A percentile compares a stretch with the other conserved stretches of the same genome.
phyloP scores from a whole-genome alignment of 2,888 invertebrate species.

The Nudaria mundana region DNA sequence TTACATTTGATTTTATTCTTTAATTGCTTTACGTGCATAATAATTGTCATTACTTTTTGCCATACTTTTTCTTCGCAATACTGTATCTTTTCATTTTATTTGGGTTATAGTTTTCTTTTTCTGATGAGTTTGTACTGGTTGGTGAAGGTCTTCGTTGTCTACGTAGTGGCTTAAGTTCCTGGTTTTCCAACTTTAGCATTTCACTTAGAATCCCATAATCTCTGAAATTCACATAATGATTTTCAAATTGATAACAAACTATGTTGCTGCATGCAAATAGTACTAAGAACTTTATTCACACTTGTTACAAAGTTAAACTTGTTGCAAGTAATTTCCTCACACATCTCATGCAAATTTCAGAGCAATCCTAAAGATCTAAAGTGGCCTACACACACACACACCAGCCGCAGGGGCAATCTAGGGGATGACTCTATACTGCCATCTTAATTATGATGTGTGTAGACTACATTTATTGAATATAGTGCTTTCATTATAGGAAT shows the following conservation, averaged over 20 bases:
- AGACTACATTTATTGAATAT: no score
- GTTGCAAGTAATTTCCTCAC: no score
- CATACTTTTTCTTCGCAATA: slow-evolving; percentile 35
- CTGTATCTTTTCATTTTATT: slow-evolving; percentile 47
- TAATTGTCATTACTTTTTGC: slow-evolving; percentile 42
- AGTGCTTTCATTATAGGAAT: no score
- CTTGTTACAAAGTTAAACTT: no score
- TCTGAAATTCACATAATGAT: slow-evolving; percentile 38
- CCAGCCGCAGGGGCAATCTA: no score
- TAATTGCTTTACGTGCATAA: no score
- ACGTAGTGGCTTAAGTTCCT: slow-evolving; percentile 34
- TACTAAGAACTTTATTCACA: no score
- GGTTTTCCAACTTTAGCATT: slow-evolving; percentile 34
- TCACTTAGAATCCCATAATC: slow-evolving; percentile 46
- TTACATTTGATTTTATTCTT: no score
- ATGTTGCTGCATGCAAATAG: not conserved
- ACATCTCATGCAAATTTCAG: not conserved
- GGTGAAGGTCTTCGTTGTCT: slow-evolving; percentile 53
- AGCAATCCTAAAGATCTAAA: not conserved
- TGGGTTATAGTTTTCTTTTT: slow-evolving; percentile 71
- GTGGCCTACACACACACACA: no score
- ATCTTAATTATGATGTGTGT: no score
- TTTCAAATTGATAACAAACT: not conserved
- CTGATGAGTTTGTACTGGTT: slow-evolving; percentile 66
- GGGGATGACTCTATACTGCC: no score